These are phyloP conservation scores for Sinocyclocheilus anophthalmus DNA, from an alignment of 2,113 vertebrate genomes.

Conservation along the genomic window DNA sequence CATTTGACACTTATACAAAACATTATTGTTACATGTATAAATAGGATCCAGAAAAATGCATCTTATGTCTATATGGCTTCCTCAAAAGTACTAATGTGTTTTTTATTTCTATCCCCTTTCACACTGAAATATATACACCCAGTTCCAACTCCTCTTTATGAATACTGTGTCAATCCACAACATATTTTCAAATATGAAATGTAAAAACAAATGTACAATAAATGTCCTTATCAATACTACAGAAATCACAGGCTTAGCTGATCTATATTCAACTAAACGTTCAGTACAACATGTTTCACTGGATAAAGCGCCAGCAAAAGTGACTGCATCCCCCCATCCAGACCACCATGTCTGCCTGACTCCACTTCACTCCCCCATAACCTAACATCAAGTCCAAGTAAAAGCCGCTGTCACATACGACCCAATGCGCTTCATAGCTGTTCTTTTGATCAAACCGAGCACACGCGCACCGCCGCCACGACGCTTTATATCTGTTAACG, in stretches of 20 bases:
- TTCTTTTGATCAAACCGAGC: background rate
- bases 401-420: background rate
- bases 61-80: background rate
- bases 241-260: background rate
- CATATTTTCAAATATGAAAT: background rate
- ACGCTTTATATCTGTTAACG: background rate
- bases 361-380: background rate
- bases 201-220: background rate
- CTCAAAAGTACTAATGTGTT: background rate
- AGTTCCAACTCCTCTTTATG: background rate
- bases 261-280: background rate
- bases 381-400: conserved; percentile 13
- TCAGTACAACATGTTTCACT: background rate
- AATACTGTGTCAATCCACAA: background rate
- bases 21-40: background rate
- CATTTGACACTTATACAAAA: background rate
- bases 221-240: background rate
- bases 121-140: background rate
- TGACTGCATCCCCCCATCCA: conserved; percentile 29
- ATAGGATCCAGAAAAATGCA: background rate
- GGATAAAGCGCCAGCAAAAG: conserved; percentile 11
- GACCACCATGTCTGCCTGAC: conserved; percentile 26
- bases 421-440: background rate
- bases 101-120: background rate
- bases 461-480: conserved; percentile 9